These are phyloP conservation scores for Petrolisthes cinctipes DNA, from an alignment of 2,888 invertebrate species.

Conservation along the genomic window DNA sequence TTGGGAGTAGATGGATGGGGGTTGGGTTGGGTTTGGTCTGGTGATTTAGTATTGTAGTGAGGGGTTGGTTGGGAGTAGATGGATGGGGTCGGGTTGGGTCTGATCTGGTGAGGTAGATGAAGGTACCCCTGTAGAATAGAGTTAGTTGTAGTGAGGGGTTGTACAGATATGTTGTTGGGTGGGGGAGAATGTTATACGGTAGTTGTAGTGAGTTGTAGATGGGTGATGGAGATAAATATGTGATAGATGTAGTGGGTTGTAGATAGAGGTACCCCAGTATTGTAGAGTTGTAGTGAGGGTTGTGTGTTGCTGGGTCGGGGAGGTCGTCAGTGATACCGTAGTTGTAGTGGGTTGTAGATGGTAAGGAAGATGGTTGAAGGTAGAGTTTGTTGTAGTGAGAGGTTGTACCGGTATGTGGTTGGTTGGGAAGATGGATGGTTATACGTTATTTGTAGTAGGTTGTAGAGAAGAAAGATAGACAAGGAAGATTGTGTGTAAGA, in stretches of 20 bases:
- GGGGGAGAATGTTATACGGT: background rate
- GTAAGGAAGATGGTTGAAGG: background rate
- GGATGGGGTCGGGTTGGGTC: background rate
- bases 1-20: constrained; percentile 1
- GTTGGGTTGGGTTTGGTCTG: background rate
- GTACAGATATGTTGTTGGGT: no score
- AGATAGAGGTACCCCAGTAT: background rate
- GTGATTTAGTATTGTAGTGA: background rate
- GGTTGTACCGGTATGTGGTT: no score
- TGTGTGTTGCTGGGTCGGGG: background rate
- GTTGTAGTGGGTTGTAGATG: background rate
- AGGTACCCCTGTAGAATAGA: no score
- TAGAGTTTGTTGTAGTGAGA: background rate
- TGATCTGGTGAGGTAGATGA: no score
- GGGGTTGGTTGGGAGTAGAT: background rate
- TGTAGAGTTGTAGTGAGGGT: background rate
- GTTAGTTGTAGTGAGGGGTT: no score
- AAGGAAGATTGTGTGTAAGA: no score
- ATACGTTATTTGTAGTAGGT: no score
- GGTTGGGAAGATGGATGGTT: no score
- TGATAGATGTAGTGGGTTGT: background rate
- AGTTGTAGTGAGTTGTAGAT: background rate
- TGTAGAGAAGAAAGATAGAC: no score
- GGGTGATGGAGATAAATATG: background rate
- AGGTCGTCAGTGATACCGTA: background rate